Base-by-base conservation (phyloP, 2,113 vertebrate genomes). In the Mesoclemmys tuberculata region DNA sequence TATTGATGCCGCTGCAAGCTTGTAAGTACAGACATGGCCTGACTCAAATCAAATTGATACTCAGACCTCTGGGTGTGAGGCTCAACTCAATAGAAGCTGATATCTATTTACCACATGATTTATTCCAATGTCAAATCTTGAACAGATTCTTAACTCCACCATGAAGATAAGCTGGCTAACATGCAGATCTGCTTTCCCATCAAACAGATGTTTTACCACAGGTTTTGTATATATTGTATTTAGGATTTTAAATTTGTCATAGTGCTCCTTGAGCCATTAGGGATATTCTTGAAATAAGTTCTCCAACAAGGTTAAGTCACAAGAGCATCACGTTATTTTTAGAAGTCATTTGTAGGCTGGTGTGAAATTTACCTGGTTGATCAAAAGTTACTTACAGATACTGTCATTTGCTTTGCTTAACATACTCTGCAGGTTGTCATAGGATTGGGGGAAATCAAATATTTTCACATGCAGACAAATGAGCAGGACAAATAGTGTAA, bases 351-450 rank as follows among this genome's bases (percentile, higher is more conserved):
- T 77, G 58, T 2, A 0, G 64, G 4, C 64, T 22, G n/a, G 68
- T 0, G 2, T 14, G 55, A 54, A 13, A 77, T 0, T 0, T 38
- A 51, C 51, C 75, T 89, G 7, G 87, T 89, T 96, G 95, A 97
- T 29, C 21, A 96, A 96, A 97, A 97, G 11, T 95, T 95, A 92
- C 96, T 97, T 77, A 52, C 94, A 2, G 92, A 93, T 80, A 90
- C 74, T 31, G 64, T 86, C 0, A 1, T 90, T 86, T 61, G 41
- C 71, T 97, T 96, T 97, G 95, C 95, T 87, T 91, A 87, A 51
- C 83, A 93, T 68, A 18, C 89, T 84, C 94, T 93, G 58, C 31
- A 18, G 10, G 78, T 35, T n/a, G 49, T 21, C 48, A 51, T 41
- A 44, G 26, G 24, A 11, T 29, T 77, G 74, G 44, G 22, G 74